phyloP scores from a whole-genome alignment of 2,113 vertebrate genomes.

The Scomber colias region DNA sequence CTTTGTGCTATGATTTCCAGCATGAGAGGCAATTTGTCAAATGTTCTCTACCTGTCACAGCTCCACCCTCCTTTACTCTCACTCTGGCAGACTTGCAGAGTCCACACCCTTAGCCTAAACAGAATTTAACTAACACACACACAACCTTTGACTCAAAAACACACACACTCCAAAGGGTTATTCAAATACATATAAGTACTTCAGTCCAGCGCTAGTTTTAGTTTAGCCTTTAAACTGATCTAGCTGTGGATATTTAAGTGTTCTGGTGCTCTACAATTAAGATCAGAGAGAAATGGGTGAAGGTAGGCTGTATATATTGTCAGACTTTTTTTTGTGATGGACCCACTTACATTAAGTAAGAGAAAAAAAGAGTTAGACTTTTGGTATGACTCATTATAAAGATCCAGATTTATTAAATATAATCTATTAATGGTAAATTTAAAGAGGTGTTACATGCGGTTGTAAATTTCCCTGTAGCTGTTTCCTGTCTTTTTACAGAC shows the following conservation, averaged over 20 bases:
- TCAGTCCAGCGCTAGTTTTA: not conserved
- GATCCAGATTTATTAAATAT: not conserved
- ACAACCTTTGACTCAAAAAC: slow-evolving; percentile 4
- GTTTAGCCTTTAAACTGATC: not conserved
- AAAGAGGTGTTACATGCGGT: slow-evolving; percentile 2
- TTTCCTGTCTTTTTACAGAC: slow-evolving; percentile 6
- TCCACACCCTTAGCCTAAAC: slow-evolving; percentile 47
- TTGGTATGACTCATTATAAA: not conserved
- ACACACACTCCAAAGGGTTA: not conserved
- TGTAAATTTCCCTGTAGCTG: not conserved
- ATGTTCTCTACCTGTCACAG: slow-evolving; percentile 46
- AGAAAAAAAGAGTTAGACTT: not conserved
- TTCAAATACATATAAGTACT: not conserved
- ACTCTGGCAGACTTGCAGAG: not conserved
- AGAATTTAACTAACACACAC: slow-evolving; percentile 1
- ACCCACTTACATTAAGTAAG: not conserved
- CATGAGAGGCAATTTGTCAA: slow-evolving; percentile 42
- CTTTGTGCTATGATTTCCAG: slow-evolving; percentile 15
- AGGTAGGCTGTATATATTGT: slow-evolving; percentile 38
- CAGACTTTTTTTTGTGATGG: not conserved
- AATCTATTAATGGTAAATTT: slow-evolving; percentile 4
- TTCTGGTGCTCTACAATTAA: slow-evolving; percentile 10
- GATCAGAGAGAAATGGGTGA: slow-evolving; percentile 28
- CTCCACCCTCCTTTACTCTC: slow-evolving; percentile 34
- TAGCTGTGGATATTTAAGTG: not conserved